Evolutionary conservation across 1,140 invertebrate genomes (phyloP), one percentile per base, ranked within the genome.

Genomic region (Lanistes nyassanus): DNA sequence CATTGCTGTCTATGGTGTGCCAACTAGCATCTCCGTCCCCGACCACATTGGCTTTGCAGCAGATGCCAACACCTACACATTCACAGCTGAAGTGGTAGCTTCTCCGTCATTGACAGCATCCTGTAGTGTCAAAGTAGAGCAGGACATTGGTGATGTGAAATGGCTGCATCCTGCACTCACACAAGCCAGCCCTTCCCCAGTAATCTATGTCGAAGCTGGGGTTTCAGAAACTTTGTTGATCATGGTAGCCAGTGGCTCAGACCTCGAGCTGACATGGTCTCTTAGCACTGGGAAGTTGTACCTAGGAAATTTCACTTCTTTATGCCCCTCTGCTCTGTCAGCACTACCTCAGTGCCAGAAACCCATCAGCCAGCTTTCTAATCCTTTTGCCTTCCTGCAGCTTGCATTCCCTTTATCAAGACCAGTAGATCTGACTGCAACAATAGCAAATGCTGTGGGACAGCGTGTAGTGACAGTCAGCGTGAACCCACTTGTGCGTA

Each of bases 81-180:
- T 79, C 47, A 64, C 29, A 29, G 70, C 34, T 4, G 34, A 69
- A 42, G 60, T 74, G n/a, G 5, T 29, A 1, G 21, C 26, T 26
- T 21, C 31, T 2, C 23, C 55, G 26, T 29, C 42, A 1, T 6
- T 53, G 29, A 19, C 47, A 9, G n/a, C 36, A n/a, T 70, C 73
- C 6, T 81, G 80, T 51, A 53, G 26, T 26, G 66, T 81, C 1
- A 73, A 64, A 23, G 65, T 55, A 6, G 34, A 74, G 23, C 78
- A 81, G 13, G 26, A 58, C 11, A 58, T 81, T 6, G 78, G 37
- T 19, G 74, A 68, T 39, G 26, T 84, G 0, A 7, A 31, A 23
- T 80, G 71, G 79, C 66, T 84, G 23, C 71, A 80, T 34, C 83
- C 83, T 39, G 31, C 29, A 19, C 34, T 77, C 36, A 53, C 21